Base-by-base conservation (phyloP, 2,797 vertebrate species). In the Ptychadena robeensis region DNA sequence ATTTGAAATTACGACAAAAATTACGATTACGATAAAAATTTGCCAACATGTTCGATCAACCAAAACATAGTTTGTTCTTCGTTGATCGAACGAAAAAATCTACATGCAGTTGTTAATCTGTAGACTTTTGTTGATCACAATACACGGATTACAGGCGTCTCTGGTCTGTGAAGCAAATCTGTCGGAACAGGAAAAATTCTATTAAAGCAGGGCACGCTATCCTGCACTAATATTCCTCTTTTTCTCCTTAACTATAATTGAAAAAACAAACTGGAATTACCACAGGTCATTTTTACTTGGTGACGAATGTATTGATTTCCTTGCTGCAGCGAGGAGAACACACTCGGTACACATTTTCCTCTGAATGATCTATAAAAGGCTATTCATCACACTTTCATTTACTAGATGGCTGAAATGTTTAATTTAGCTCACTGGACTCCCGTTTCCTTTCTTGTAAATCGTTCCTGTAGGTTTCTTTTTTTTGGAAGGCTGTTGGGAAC, bases 281-380 rank as follows among this genome's bases (percentile, higher is more conserved):
- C 73, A 85, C 65, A 73, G 88, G 85, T 68, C 75, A 85, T 86
- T 87, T 89, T 82, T 86, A 79, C 73, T 44, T 35, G 71, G 85
- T 86, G 61, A 79, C 84, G 85, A 87, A 87, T 53, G 74, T 32
- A 86, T 57, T n/a, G 76, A 80, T 89, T 90, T 87, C 87, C 82
- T 61, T 70, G 73, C 70, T 79, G 65, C 70, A 6, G 63, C 34
- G 25, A 40, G 28, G 59, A 79, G 82, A 86, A 85, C 72, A 80
- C 81, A 28, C 80, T 88, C 86, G 68, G 85, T 78, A 87, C 80
- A 82, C 18, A 78, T 66, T 86, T 82, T 79, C 71, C 61, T 3
- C 6, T 7, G 87, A 88, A 79, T 82, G 82, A 87, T 80, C 71
- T 63, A 69, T 68, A 74, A 73, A 64, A 63, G 71, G 71, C 72